Conservation (phyloP, 1,140 invertebrate species). For the Cherax destructor region DNA sequence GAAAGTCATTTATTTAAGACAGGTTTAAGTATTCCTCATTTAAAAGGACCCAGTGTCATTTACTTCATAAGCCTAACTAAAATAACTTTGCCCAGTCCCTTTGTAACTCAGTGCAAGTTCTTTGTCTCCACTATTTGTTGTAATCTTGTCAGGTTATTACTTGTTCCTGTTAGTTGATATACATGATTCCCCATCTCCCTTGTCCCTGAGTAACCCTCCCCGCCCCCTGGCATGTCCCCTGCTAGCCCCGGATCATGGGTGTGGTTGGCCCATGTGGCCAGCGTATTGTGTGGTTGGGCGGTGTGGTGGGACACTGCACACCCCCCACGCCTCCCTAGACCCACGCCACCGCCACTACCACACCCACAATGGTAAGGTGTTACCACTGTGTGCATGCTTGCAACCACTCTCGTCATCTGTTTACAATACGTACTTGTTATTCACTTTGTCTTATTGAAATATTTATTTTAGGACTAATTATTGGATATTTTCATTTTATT, state of each 20-base stretch:
- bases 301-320: slow-evolving; percentile 62
- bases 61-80: slow-evolving; percentile 19
- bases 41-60: slow-evolving; percentile 10
- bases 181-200: slow-evolving; percentile 41
- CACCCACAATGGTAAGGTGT: slow-evolving; percentile 67
- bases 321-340: slow-evolving; percentile 54
- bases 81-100: slow-evolving; percentile 5
- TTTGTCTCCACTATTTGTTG: background rate
- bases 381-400: slow-evolving; percentile 44
- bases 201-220: slow-evolving; percentile 48
- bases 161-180: slow-evolving; percentile 10
- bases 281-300: slow-evolving; percentile 68
- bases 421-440: background rate
- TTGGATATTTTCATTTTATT: background rate
- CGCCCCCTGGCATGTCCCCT: slow-evolving; percentile 39
- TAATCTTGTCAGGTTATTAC: background rate
- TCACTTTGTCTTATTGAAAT: background rate
- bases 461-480: background rate
- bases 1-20: background rate
- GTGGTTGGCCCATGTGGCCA: slow-evolving; percentile 64
- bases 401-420: slow-evolving; percentile 23
- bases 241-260: slow-evolving; percentile 67
- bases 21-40: background rate
- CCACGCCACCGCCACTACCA: slow-evolving; percentile 66
- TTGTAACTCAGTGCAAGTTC: slow-evolving; percentile 1